phyloP scores from a whole-genome alignment of 2,113 vertebrate species.

The Pandion haliaetus region DNA sequence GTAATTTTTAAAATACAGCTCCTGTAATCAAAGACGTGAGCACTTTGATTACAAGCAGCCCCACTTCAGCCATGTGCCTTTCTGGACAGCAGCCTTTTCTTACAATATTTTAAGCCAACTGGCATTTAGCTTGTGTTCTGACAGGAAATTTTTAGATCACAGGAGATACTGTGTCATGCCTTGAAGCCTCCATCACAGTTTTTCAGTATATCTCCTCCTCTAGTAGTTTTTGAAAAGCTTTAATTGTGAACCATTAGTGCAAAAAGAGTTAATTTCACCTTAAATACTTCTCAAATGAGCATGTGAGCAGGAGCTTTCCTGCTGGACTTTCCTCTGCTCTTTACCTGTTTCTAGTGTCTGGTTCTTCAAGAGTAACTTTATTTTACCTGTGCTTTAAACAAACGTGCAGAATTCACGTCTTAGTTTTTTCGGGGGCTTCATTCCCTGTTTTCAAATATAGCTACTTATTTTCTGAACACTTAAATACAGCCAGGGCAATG shows the following conservation, averaged over 20 bases:
- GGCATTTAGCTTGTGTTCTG: not conserved
- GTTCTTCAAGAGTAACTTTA: too few species aligned
- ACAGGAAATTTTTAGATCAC: not conserved
- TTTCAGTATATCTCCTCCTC: not conserved
- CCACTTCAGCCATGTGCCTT: not conserved
- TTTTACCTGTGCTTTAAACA: not conserved
- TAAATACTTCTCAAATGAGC: not conserved
- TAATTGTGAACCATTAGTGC: not conserved
- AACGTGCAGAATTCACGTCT: not conserved
- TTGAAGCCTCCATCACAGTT: not conserved
- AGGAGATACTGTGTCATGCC: not conserved
- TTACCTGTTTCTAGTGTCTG: not conserved
- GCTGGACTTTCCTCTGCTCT: not conserved
- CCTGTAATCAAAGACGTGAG: not conserved
- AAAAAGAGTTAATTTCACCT: not conserved
- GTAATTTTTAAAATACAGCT: not conserved
- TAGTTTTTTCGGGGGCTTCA: not conserved
- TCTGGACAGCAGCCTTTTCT: slow-evolving; percentile 1
- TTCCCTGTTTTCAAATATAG: not conserved
- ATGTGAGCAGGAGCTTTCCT: not conserved
- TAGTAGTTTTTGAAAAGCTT: not conserved
- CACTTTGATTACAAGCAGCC: not conserved
- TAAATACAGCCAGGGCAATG: not conserved
- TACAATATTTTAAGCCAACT: not conserved
- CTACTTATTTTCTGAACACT: not conserved